Conservation (phyloP, 2,888 invertebrate species). For the Drosophila nigricruria region DNA sequence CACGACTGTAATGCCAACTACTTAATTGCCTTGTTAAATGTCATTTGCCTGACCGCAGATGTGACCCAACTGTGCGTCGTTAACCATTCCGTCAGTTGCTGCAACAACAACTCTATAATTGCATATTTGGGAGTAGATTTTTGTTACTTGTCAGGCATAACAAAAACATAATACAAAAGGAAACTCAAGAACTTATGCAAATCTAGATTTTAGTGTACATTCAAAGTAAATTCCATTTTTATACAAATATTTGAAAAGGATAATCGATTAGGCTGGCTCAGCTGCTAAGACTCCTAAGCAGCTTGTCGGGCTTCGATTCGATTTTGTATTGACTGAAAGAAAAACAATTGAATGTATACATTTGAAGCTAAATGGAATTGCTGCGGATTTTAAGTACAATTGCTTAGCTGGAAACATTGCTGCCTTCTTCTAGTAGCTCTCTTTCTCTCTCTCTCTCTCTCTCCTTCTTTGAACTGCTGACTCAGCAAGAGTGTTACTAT, state of each 20-base stretch:
- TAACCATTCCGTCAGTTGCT: slow-evolving; percentile 17
- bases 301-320: not conserved
- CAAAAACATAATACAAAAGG: not conserved
- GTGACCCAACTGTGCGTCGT: slow-evolving; percentile 37
- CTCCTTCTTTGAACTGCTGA: not conserved
- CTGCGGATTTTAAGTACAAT: not conserved
- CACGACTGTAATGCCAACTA: slow-evolving; percentile 52
- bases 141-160: not conserved
- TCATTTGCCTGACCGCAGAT: slow-evolving; percentile 48
- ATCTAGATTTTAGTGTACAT: not conserved
- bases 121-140: slow-evolving; percentile 14
- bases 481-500: not conserved
- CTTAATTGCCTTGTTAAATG: slow-evolving; percentile 62
- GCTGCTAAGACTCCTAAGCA: not conserved
- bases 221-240: not conserved
- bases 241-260: slow-evolving; percentile 6
- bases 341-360: not conserved
- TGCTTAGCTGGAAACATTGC: not conserved
- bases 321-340: not conserved
- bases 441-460: not conserved
- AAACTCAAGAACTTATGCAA: not conserved
- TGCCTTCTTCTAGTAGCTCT: not conserved
- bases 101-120: slow-evolving; percentile 18
- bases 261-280: slow-evolving; percentile 4
- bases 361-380: not conserved